A percentile compares a stretch with the other conserved stretches of the same genome.
Conservation (phyloP, 2,797 vertebrate species). For the Gephyroberyx darwinii region DNA sequence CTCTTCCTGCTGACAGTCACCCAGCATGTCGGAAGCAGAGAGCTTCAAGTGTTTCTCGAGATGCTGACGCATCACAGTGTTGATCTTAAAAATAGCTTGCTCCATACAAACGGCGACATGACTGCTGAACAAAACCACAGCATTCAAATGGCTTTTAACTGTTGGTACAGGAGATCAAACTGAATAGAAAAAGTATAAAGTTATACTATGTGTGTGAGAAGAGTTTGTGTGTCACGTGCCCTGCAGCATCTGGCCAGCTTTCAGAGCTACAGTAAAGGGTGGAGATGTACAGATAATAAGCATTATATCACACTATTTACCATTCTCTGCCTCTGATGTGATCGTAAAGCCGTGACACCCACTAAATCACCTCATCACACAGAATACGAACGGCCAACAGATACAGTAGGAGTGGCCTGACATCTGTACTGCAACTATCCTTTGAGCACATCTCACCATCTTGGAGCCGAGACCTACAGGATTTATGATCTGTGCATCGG, state of each 20-base stretch:
- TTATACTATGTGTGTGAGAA: no score
- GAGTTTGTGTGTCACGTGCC: not conserved
- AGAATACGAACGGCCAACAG: not conserved
- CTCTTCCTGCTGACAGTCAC: conserved; percentile 27
- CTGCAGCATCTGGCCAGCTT: not conserved
- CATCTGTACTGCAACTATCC: conserved; percentile 11
- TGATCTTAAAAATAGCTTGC: conserved; percentile 11
- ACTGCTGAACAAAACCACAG: not conserved
- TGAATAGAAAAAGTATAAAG: not conserved
- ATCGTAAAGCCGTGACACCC: conserved; percentile 24
- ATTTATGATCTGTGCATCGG: conserved; percentile 11
- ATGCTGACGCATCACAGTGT: not conserved
- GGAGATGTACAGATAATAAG: not conserved
- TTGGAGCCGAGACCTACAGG: not conserved
- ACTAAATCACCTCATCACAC: conserved; percentile 22
- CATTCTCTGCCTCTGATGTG: conserved; percentile 6
- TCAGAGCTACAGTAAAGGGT: not conserved
- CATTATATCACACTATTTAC: conserved; percentile 10
- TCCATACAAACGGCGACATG: not conserved
- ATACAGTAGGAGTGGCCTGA: not conserved
- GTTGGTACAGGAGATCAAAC: no score
- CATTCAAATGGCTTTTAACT: not conserved
- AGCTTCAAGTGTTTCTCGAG: conserved; percentile 6
- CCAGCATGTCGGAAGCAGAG: not conserved
- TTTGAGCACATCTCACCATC: conserved; percentile 10